Evolutionary conservation across 2,797 vertebrate genomes (phyloP), one percentile per base, ranked within the genome.

Genomic region (Thripadectes ignobilis): DNA sequence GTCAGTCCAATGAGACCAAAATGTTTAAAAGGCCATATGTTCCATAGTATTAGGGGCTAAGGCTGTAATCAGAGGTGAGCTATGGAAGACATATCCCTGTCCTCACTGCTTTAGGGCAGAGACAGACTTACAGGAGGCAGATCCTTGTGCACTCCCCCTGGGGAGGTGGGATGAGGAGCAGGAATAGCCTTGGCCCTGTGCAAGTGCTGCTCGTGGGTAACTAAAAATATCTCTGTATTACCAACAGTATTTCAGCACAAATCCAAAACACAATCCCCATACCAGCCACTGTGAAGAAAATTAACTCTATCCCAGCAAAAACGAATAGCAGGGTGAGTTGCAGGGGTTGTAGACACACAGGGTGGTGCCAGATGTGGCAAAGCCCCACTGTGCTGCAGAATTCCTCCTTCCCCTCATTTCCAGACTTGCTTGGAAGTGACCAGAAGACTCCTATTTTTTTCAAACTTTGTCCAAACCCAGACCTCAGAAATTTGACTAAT

Each of bases 71-170:
- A 12, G 9, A 8, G 9, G 7, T 10, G 48, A 85, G 58, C 59
- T 62, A 45, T 0, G 2, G 0, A 51, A 58, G 9, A 36, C 30
- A 12, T 5, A 8, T 2, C 45, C 14, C 49, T 26, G 30, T 49
- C 45, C 41, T 38, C 72, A 12, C 22, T 4, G 19, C 11, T 61
- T 18, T 26, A 34, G 38, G 34, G 22, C 26, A 55, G 12, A 51
- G 27, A 1, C 15, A 19, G 36, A 12, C 36, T 51, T 36, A 34
- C 1, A 46, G 39, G 14, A 85, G n/a, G 30, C n/a, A 55, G 8
- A 14, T 15, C 16, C 29, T 39, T n/a, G 24, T 48, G 59, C 24
- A 23, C 15, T 30, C 20, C 13, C 51, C 2, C 30, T 34, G 2
- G 21, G 62, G 7, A n/a, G 24, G 16, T 26, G 20, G 26, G 9